Conservation (phyloP, 2,888 invertebrate genomes). For the Labia minor region DNA sequence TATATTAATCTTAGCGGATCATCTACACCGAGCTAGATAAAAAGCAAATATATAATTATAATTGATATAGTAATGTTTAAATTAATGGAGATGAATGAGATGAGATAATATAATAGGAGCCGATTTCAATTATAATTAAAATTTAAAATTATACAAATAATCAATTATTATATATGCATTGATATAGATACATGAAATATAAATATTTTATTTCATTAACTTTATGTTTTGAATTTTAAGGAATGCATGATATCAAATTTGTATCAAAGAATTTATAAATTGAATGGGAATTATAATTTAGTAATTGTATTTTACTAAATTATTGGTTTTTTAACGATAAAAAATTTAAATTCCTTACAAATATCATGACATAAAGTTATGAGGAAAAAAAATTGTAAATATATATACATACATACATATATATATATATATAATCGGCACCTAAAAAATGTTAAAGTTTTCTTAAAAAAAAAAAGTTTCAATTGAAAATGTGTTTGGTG, state of each 20-base stretch:
- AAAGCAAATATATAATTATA: slow-evolving; percentile 5
- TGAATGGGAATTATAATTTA: too few relatives aligned
- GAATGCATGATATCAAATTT: too few relatives aligned
- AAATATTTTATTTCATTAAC: too few relatives aligned
- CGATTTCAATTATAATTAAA: neutral
- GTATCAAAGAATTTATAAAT: too few relatives aligned
- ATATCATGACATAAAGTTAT: neutral
- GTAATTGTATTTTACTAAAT: too few relatives aligned
- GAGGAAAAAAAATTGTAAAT: neutral
- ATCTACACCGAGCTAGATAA: neutral
- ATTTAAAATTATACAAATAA: neutral
- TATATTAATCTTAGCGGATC: neutral
- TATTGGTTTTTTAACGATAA: too few relatives aligned
- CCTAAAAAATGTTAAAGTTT: neutral
- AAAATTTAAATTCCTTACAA: neutral
- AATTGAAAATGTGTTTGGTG: neutral
- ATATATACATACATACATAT: too few relatives aligned
- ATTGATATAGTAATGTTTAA: neutral
- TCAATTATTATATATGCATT: too few relatives aligned
- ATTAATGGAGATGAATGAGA: neutral
- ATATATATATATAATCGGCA: too few relatives aligned
- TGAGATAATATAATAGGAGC: neutral
- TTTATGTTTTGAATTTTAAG: too few relatives aligned
- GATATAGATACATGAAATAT: too few relatives aligned
- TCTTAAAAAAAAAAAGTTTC: too few relatives aligned